Percentiles rank a stretch among this genome's conserved stretches.
Conservation (phyloP, 2,797 vertebrate genomes). For the Lemur catta region DNA sequence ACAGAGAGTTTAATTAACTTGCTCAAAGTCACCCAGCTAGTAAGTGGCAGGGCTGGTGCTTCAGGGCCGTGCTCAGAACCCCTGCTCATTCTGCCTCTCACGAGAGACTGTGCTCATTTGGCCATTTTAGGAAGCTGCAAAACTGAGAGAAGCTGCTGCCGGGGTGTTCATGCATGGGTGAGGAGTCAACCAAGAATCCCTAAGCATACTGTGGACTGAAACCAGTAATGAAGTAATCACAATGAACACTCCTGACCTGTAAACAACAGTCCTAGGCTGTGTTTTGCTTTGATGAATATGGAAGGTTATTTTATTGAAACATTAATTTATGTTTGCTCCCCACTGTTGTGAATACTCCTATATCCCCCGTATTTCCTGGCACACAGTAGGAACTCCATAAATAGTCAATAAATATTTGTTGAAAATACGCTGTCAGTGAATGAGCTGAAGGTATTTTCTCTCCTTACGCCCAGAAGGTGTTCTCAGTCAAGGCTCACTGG, state of each 20-base stretch:
- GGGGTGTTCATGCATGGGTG: neutral
- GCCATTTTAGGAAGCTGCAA: neutral
- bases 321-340: neutral
- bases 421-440: neutral
- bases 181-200: neutral
- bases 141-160: neutral
- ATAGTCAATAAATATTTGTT: neutral
- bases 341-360: neutral
- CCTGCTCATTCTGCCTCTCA: neutral
- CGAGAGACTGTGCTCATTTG: neutral
- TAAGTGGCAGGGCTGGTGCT: neutral
- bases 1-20: neutral
- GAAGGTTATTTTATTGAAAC: neutral
- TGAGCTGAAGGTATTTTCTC: neutral
- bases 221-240: neutral
- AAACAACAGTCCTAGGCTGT: neutral
- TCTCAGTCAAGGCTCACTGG: neutral
- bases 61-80: neutral
- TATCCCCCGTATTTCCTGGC: neutral
- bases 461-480: neutral
- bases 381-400: neutral
- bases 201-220: neutral
- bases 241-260: neutral
- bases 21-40: neutral
- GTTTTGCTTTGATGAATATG: neutral